phyloP scores from a whole-genome alignment of 2,888 invertebrate species.

The Dusona sp. region DNA sequence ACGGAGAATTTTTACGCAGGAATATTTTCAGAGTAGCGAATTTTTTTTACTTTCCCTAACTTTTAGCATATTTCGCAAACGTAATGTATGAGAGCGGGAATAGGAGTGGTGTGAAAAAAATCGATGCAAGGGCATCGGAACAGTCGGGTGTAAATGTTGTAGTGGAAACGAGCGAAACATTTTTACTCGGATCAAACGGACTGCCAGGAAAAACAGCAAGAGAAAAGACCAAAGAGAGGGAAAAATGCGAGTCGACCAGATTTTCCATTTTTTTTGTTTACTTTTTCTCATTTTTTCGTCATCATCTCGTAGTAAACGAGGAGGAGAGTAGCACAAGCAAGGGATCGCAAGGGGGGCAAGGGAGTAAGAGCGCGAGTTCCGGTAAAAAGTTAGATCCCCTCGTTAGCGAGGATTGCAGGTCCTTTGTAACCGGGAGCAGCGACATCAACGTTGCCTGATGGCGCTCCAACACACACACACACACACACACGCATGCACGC shows the following conservation, averaged over 20 bases:
- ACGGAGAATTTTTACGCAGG: not conserved
- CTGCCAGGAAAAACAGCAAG: slow-evolving; percentile 30
- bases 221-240: not conserved
- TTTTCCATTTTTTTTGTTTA: slow-evolving; percentile 50
- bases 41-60: not conserved
- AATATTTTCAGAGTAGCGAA: not conserved
- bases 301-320: slow-evolving; percentile 42
- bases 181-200: slow-evolving; percentile 63
- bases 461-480: slow-evolving; percentile 21
- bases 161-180: slow-evolving; percentile 52
- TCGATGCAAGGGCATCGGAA: not conserved
- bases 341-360: not conserved
- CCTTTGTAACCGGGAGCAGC: slow-evolving; percentile 64
- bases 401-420: slow-evolving; percentile 69
- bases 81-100: not conserved
- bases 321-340: slow-evolving; percentile 3
- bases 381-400: slow-evolving; percentile 69
- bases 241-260: slow-evolving; percentile 52
- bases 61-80: not conserved
- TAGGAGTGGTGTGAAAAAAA: not conserved
- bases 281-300: slow-evolving; percentile 19
- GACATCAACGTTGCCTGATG: slow-evolving; percentile 36
- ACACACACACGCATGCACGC: not conserved
- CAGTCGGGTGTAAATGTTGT: slow-evolving; percentile 1
- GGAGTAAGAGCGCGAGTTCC: slow-evolving; percentile 37